Conservation (phyloP, 2,797 vertebrate genomes). For the Hafferia zeledoni region DNA sequence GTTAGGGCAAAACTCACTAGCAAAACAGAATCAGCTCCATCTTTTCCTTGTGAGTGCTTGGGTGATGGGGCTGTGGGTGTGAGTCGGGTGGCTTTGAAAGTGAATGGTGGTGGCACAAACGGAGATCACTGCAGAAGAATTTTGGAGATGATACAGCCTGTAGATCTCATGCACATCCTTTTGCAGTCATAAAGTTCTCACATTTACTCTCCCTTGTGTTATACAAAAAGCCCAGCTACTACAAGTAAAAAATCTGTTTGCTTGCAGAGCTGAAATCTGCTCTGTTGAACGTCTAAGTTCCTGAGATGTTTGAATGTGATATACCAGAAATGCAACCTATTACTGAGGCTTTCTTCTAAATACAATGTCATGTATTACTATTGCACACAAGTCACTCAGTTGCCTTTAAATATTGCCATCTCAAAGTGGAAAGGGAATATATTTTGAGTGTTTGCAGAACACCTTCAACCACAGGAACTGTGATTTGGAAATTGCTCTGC, state of each 20-base stretch:
- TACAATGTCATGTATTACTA: neutral
- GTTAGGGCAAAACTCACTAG: neutral
- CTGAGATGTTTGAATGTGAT: neutral
- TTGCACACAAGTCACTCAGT: neutral
- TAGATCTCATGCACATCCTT: neutral
- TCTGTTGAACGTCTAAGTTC: neutral
- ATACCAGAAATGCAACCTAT: neutral
- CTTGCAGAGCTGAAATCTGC: neutral
- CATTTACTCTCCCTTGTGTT: neutral
- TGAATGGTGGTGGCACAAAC: neutral
- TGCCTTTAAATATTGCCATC: neutral
- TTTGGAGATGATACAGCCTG: neutral
- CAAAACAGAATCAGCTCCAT: neutral
- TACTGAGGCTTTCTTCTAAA: neutral
- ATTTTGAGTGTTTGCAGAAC: neutral
- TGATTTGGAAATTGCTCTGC: neutral
- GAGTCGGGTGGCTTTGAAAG: neutral
- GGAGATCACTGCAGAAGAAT: neutral
- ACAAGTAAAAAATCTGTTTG: neutral
- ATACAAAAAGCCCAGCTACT: neutral
- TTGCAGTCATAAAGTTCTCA: neutral
- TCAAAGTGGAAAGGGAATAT: neutral
- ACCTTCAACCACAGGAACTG: neutral
- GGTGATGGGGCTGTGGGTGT: neutral
- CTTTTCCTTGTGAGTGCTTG: neutral